Conservation (phyloP, 2,113 vertebrate genomes). For the Sylvilagus bachmani region DNA sequence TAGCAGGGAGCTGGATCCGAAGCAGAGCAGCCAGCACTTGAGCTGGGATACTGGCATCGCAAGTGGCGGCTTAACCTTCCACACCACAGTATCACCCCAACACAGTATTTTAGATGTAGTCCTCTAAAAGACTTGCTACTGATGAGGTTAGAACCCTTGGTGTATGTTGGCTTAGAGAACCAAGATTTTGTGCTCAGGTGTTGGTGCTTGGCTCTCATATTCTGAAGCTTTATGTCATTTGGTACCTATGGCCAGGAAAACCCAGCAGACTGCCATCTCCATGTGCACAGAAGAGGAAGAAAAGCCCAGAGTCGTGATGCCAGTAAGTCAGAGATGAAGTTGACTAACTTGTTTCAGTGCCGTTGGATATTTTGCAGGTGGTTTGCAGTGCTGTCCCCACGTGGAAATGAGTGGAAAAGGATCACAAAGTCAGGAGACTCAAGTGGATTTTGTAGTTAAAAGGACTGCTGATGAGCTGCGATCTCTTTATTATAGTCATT, state of each 20-base stretch:
- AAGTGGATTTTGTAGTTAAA: slow-evolving; percentile 43
- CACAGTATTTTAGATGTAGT: background rate
- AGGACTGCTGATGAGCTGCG: slow-evolving; percentile 24
- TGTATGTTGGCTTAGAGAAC: background rate
- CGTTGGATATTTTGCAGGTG: background rate
- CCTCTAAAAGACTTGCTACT: background rate
- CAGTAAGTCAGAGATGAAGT: background rate
- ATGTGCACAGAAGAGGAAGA: background rate
- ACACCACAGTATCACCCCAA: too few relatives aligned
- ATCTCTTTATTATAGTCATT: slow-evolving; percentile 33
- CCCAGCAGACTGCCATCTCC: background rate
- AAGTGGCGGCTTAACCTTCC: too few relatives aligned
- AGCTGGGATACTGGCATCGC: too few relatives aligned
- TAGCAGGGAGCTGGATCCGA: too few relatives aligned
- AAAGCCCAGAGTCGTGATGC: background rate
- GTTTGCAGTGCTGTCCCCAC: background rate
- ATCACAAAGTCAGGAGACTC: background rate
- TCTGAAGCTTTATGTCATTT: slow-evolving; percentile 45
- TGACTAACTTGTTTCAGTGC: background rate
- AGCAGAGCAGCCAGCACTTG: too few relatives aligned
- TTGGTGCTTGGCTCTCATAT: background rate
- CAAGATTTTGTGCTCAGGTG: background rate
- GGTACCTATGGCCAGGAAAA: background rate
- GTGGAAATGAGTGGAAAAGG: background rate
- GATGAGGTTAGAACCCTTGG: background rate